These are phyloP conservation scores for Galeruca laticollis DNA, from an alignment of 2,888 invertebrate genomes.

Conservation along the genomic window DNA sequence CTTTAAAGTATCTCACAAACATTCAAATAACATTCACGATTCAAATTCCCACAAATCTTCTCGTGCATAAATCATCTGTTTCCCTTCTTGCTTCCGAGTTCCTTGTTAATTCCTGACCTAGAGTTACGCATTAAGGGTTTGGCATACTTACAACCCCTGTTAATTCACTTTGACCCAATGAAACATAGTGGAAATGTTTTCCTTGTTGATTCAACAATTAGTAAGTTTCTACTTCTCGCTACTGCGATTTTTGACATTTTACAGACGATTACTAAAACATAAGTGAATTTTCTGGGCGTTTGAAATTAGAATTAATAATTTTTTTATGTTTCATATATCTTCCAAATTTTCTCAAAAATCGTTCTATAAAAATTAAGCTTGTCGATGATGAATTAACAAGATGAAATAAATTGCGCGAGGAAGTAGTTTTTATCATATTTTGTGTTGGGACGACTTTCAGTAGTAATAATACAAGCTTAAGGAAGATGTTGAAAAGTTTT, in stretches of 20 bases:
- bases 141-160: slow-evolving; percentile 50
- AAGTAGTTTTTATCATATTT: too few relatives aligned
- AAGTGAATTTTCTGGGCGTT: neutral
- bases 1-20: slow-evolving; percentile 6
- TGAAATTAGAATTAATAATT: too few relatives aligned
- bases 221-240: neutral
- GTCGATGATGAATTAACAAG: too few relatives aligned
- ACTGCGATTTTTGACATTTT: neutral
- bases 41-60: neutral
- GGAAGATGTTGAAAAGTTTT: too few relatives aligned
- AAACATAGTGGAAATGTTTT: slow-evolving; percentile 28
- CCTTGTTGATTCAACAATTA: neutral
- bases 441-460: too few relatives aligned
- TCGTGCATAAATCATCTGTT: slow-evolving; percentile 19
- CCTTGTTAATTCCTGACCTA: slow-evolving; percentile 46
- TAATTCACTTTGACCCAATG: slow-evolving; percentile 44
- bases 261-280: neutral
- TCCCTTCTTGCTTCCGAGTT: slow-evolving; percentile 31
- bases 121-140: slow-evolving; percentile 45
- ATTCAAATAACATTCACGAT: slow-evolving; percentile 1
- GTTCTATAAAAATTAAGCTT: too few relatives aligned
- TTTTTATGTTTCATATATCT: too few relatives aligned
- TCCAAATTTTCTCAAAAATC: too few relatives aligned
- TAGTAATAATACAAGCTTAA: too few relatives aligned
- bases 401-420: too few relatives aligned